Evolutionary conservation across 1,140 invertebrate species (phyloP), one percentile per base, ranked within the genome.

Genomic region (Adoxophyes honmai): DNA sequence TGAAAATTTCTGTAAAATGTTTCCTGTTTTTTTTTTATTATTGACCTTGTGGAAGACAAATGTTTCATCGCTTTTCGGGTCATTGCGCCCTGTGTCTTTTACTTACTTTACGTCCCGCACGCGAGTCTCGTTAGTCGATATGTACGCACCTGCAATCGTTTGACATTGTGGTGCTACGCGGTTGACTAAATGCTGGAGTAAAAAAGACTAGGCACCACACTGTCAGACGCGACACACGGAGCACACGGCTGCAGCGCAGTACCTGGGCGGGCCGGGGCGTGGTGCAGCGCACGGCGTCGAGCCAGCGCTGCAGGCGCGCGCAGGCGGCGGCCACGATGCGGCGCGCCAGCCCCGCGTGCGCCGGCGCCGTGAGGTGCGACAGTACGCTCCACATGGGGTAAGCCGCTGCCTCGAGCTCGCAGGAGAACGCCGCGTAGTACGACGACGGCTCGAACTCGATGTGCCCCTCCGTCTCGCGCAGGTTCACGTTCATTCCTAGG

Each of bases 351-450:
- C 92, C 86, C 10, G 93, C 92, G 68, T 95, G 95, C 58, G 91
- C 91, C 0, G 91, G 89, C 68, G 94, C 94, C 56, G 92, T 93
- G 11, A 98, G 91, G 90, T 98, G 97, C 7, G 94, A 94, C 18
- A 98, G 93, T 21, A 99, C 91, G 2, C 96, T 96, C 97, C 97
- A 99, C 97, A 99, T 98, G 0, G 97, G 97, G 86, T 98, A 98
- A 0, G 97, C 96, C 72, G 96, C 97, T 6, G 97, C 97, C 90
- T 99, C 98, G 59, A 99, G 89, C 90, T 99, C 98, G 54, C 97
- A 97, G 55, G 96, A 97, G 90, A 98, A 99, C 0, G 98, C 97
- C 39, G 97, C 96, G 90, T 98, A 98, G 89, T 99, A 99, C 0
- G 96, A 97, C 59, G 97, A 97, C 10, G 97, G 96, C 81, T 99